A percentile compares a stretch with the other conserved stretches of the same genome.
Evolutionary conservation across 2,113 vertebrate genomes (phyloP).

Genomic region (Hemicordylus capensis): DNA sequence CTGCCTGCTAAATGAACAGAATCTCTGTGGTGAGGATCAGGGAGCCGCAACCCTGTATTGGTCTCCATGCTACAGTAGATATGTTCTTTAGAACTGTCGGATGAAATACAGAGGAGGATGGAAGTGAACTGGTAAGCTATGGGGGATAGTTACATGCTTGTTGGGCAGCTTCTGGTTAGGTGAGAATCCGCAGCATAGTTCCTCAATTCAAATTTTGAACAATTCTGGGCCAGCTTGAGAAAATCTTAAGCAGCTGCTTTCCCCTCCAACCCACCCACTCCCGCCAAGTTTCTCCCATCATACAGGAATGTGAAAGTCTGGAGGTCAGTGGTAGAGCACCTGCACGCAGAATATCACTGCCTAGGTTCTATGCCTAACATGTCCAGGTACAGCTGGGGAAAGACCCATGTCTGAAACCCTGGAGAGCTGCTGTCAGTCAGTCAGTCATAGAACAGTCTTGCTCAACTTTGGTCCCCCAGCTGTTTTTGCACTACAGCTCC

Average conservation of each 20-base stretch:
- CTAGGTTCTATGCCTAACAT: too few relatives aligned
- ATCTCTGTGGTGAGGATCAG: background rate
- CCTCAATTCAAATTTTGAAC: background rate
- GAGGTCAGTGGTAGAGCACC: too few relatives aligned
- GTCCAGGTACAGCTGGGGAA: too few relatives aligned
- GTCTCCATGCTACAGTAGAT: background rate
- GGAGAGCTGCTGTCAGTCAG: too few relatives aligned
- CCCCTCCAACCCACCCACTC: background rate
- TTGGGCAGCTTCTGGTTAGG: background rate
- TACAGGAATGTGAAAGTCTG: too few relatives aligned
- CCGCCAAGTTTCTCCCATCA: background rate
- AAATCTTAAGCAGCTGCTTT: background rate
- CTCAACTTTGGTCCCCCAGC: too few relatives aligned
- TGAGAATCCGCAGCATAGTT: background rate
- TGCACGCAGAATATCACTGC: too few relatives aligned
- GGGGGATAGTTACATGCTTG: background rate
- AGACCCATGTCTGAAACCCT: too few relatives aligned
- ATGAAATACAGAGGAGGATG: background rate
- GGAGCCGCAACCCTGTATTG: background rate
- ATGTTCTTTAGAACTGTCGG: background rate
- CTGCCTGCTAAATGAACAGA: background rate
- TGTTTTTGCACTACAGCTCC: too few relatives aligned
- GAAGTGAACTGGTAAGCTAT: background rate
- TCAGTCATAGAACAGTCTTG: too few relatives aligned
- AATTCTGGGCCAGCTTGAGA: background rate